Base-by-base conservation (phyloP, 2,888 invertebrate genomes). In the Pyrocoelia pectoralis region DNA sequence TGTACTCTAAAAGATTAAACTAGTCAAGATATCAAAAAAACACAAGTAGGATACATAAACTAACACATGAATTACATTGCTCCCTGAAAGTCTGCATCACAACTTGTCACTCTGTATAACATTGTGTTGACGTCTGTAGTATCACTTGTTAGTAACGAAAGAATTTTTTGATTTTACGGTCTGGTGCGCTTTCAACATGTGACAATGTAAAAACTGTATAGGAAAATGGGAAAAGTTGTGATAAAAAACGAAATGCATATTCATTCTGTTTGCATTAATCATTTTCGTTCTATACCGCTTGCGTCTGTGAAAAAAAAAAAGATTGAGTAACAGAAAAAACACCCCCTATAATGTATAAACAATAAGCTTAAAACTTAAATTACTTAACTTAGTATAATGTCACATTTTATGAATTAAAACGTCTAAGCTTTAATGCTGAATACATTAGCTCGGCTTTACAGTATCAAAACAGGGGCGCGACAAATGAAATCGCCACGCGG, bases 1-100 rank as follows among this genome's bases (percentile, higher is more conserved):
- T 72, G 69, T 70, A 73, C 74, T 75, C 74, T 77, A 76, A 76
- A 72, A 78, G 78, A 79, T 78, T 79, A 77, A 76, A 75, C 72
- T 70, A 74, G 71, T 73, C 72, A 60, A 65, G 69, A 69, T 69
- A 71, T 73, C 70, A 72, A 33, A 73, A 74, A 72, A 68, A 68
- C 71, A 54, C 48, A 60, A 57, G 53, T 58, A 50, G 61, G 55
- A 58, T 57, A 67, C 61, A 65, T 63, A 59, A 59, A 61, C 67
- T 61, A 65, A 53, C 65, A 65, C 54, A 68, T 62, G 69, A 69
- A 68, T 65, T 67, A 65, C 67, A 65, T 63, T 67, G 61, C 58
- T 63, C 63, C 58, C 65, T 58, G 48, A 66, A 69, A 68, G 63
- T 56, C 58, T 57, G 33, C 57, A 59, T 57, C 56, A 46, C 57